These are phyloP conservation scores for Tiliqua scincoides DNA, from an alignment of 2,113 vertebrate genomes.

Conservation along the genomic window DNA sequence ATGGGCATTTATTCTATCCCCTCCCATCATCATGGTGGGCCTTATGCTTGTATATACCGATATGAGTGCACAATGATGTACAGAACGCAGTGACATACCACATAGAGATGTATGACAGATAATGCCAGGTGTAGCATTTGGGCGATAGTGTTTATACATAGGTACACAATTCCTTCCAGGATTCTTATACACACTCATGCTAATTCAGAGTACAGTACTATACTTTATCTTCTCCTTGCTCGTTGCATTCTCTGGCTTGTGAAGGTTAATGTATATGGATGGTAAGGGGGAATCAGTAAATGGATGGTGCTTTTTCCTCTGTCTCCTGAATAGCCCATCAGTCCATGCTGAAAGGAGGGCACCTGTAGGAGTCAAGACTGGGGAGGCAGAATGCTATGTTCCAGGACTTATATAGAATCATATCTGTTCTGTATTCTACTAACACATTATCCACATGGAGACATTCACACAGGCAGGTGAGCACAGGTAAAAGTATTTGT, in stretches of 20 bases:
- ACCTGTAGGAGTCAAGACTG: not conserved
- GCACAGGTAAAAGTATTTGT: not conserved
- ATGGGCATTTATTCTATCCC: not conserved
- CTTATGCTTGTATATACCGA: not conserved
- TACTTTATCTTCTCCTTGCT: not conserved
- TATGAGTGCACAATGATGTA: not conserved
- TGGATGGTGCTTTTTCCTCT: too few species aligned
- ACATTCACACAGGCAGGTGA: not conserved
- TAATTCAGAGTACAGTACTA: not conserved
- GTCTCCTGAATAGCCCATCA: not conserved
- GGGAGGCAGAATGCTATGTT: not conserved
- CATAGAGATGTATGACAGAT: not conserved
- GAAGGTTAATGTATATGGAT: not conserved
- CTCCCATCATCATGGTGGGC: not conserved
- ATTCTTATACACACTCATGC: not conserved
- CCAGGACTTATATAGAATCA: not conserved
- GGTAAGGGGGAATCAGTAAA: not conserved
- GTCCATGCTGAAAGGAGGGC: not conserved
- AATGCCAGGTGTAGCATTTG: not conserved
- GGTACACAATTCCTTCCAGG: not conserved
- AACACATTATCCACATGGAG: not conserved
- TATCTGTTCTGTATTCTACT: not conserved
- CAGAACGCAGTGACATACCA: not conserved
- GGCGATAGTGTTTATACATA: not conserved
- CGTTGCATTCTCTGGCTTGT: not conserved